phyloP scores from a whole-genome alignment of 2,888 invertebrate species.

The Hoplodrina ambigua region DNA sequence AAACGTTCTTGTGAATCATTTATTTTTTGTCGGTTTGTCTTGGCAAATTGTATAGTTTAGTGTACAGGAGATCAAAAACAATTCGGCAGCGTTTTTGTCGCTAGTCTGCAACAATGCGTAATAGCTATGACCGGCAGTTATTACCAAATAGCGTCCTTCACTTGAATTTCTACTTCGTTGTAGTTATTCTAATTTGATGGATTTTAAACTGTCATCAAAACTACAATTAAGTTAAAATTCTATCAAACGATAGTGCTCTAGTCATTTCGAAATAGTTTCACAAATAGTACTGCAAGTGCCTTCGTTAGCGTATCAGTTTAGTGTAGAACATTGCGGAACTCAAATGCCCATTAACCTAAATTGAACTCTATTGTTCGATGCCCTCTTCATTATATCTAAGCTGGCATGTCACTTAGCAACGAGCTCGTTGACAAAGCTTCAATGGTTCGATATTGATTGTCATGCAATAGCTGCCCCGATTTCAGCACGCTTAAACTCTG shows the following conservation, averaged over 20 bases:
- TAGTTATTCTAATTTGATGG: conserved; percentile 41
- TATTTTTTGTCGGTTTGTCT: conserved; percentile 27
- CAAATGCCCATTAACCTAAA: conserved; percentile 81
- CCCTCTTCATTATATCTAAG: conserved; percentile 77
- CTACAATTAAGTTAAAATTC: conserved; percentile 23
- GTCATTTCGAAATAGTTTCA: conserved; percentile 34
- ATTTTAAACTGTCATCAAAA: conserved; percentile 44
- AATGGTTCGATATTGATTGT: conserved; percentile 67
- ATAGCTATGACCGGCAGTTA: conserved; percentile 68
- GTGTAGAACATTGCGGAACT: conserved; percentile 70
- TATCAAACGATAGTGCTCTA: conserved; percentile 5
- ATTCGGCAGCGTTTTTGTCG: conserved; percentile 45
- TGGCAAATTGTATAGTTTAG: conserved; percentile 29
- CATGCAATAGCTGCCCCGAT: conserved; percentile 68
- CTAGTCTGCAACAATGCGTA: conserved; percentile 53
- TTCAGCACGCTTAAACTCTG: conserved; percentile 73
- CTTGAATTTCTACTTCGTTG: conserved; percentile 59
- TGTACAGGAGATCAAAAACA: conserved; percentile 26
- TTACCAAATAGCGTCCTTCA: conserved; percentile 66
- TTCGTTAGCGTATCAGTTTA: conserved; percentile 50
- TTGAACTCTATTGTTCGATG: conserved; percentile 78
- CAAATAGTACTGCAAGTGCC: conserved; percentile 30
- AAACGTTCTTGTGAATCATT: conserved; percentile 40
- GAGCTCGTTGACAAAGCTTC: conserved; percentile 70
- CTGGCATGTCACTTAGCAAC: conserved; percentile 73